Conservation (phyloP, 2,113 vertebrate genomes). For the Leptodactylus fuscus region DNA sequence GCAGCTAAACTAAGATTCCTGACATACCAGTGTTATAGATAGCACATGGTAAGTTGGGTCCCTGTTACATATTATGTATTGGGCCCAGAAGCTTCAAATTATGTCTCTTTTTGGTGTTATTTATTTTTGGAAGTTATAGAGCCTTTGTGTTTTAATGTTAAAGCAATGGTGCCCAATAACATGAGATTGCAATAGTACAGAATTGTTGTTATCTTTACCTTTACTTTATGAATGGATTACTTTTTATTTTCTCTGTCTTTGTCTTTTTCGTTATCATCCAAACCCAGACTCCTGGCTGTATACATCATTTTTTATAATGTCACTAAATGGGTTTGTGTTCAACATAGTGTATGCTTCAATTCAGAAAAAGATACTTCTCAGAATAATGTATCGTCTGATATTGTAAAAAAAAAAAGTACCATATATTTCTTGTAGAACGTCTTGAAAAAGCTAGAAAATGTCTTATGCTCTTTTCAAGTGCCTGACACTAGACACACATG, state of each 20-base stretch:
- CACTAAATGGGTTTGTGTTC: neutral
- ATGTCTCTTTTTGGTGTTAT: too few species aligned
- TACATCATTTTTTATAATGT: neutral
- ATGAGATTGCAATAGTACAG: too few species aligned
- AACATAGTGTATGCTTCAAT: neutral
- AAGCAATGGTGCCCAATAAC: too few species aligned
- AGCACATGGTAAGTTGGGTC: too few species aligned
- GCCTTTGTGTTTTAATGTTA: too few species aligned
- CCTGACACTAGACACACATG: constrained; percentile 45
- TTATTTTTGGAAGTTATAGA: too few species aligned
- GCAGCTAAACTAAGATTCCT: too few species aligned
- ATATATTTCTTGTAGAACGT: neutral
- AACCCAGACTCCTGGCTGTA: neutral
- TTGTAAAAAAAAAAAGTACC: neutral
- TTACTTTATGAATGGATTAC: too few species aligned
- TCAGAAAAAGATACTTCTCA: neutral
- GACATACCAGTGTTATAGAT: too few species aligned
- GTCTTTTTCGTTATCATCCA: neutral
- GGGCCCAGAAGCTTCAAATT: too few species aligned
- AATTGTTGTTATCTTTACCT: too few species aligned
- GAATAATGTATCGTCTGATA: neutral
- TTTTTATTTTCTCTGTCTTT: neutral
- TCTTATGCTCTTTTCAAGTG: constrained; percentile 9
- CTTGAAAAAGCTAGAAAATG: neutral
- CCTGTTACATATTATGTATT: too few species aligned